A percentile compares a stretch with the other conserved stretches of the same genome.
Evolutionary conservation across 2,113 vertebrate genomes (phyloP).

Genomic region (Varanus komodoensis): DNA sequence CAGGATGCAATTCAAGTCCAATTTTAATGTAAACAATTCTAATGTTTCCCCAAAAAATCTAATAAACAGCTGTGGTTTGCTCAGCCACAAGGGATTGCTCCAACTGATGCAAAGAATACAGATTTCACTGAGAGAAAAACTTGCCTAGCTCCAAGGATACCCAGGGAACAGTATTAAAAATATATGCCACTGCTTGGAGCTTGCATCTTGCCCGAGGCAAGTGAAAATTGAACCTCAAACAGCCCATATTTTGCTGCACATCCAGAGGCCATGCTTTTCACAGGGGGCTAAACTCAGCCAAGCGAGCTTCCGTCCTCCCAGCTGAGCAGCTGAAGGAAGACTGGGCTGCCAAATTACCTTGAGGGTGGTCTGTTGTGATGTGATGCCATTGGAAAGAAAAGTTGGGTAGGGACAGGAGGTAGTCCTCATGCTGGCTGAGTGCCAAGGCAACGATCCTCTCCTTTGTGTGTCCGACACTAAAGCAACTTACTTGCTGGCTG

Average conservation of each 20-base stretch:
- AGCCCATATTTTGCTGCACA: conserved; percentile 14
- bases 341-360: too few species aligned
- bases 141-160: neutral
- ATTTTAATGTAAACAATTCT: conserved; percentile 57
- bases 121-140: neutral
- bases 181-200: neutral
- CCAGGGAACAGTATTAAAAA: conserved; percentile 42
- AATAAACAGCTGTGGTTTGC: conserved; percentile 25
- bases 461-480: neutral
- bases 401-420: neutral
- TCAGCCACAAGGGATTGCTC: conserved; percentile 4
- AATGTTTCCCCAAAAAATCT: conserved; percentile 37
- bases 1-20: conserved; percentile 49
- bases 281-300: neutral
- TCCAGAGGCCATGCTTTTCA: conserved; percentile 13
- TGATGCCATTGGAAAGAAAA: neutral
- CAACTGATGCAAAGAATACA: neutral
- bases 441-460: too few species aligned
- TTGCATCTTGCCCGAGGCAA: conserved; percentile 33
- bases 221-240: conserved; percentile 18
- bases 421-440: neutral
- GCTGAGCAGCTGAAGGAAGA: neutral
- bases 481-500: neutral
- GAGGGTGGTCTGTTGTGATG: neutral
- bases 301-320: neutral